These are phyloP conservation scores for Lasiommata megera DNA, from an alignment of 2,888 invertebrate genomes.

Conservation along the genomic window DNA sequence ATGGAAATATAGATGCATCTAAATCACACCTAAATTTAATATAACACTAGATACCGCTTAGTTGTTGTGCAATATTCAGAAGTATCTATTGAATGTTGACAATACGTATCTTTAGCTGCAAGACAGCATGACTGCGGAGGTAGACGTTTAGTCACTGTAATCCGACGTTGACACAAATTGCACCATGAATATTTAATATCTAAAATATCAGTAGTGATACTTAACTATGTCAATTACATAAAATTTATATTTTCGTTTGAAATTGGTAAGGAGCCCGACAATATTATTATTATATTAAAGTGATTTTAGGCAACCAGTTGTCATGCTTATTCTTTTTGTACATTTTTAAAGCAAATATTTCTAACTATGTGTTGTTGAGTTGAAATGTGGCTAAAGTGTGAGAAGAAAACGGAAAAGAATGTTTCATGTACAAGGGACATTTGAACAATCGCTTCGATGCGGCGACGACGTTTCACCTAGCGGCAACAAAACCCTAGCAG, in stretches of 20 bases:
- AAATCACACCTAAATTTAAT: not conserved
- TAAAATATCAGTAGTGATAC: conserved; percentile 13
- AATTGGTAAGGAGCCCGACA: conserved; percentile 5
- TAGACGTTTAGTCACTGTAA: conserved; percentile 37
- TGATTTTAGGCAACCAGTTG: not conserved
- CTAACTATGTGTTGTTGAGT: conserved; percentile 7
- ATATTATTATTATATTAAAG: not conserved
- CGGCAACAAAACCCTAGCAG: conserved; percentile 75
- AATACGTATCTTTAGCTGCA: conserved; percentile 16
- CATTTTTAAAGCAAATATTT: conserved; percentile 11
- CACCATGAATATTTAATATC: conserved; percentile 33
- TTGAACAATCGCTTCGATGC: conserved; percentile 82
- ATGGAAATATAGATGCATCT: not conserved
- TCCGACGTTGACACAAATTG: conserved; percentile 36
- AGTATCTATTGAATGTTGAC: conserved; percentile 11
- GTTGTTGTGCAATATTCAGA: conserved; percentile 14
- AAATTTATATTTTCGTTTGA: too few relatives aligned
- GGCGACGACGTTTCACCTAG: conserved; percentile 71
- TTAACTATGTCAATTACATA: too few relatives aligned
- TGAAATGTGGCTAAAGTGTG: conserved; percentile 2
- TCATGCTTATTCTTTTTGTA: not conserved
- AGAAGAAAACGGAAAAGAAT: conserved; percentile 55
- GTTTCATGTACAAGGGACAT: conserved; percentile 79
- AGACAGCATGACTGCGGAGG: conserved; percentile 26
- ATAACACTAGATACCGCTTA: not conserved